Evolutionary conservation across 2,888 invertebrate genomes (phyloP).

Genomic region (Dasysyrphus tricinctus): DNA sequence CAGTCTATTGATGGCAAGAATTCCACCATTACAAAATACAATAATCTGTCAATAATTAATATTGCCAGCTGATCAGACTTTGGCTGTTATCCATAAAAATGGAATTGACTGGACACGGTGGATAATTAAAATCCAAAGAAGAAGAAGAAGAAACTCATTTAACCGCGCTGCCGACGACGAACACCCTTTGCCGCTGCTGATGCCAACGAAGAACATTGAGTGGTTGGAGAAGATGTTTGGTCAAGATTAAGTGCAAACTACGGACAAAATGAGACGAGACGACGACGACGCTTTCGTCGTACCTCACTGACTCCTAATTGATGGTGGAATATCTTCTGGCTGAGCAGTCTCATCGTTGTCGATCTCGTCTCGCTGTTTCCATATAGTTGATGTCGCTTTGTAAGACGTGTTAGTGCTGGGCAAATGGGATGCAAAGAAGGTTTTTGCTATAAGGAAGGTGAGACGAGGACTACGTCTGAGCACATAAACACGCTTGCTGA

Average conservation of each 20-base stretch:
- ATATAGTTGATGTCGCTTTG: conserved; percentile 54
- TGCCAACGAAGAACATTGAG: background rate
- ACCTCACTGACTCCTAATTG: conserved; percentile 73
- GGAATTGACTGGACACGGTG: conserved; percentile 28
- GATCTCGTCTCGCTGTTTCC: conserved; percentile 48
- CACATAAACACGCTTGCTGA: conserved; percentile 61
- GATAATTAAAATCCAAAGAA: conserved; percentile 63
- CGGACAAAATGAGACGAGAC: conserved; percentile 67
- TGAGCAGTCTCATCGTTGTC: conserved; percentile 17
- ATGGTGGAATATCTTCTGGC: conserved; percentile 56
- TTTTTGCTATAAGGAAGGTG: background rate
- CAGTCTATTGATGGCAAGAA: background rate
- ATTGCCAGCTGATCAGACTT: background rate
- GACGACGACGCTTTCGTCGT: conserved; percentile 56
- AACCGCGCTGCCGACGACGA: conserved; percentile 18
- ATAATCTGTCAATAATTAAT: background rate
- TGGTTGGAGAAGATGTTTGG: conserved; percentile 55
- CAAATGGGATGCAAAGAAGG: conserved; percentile 52
- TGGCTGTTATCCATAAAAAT: background rate
- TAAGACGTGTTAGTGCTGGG: conserved; percentile 53
- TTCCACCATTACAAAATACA: too few species aligned
- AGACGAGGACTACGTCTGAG: conserved; percentile 33
- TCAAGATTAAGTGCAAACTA: conserved; percentile 70
- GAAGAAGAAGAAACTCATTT: conserved; percentile 66
- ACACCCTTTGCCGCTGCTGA: conserved; percentile 18